These are phyloP conservation scores for Myiagra hebetior DNA, from an alignment of 2,113 vertebrate genomes.

Conservation along the genomic window DNA sequence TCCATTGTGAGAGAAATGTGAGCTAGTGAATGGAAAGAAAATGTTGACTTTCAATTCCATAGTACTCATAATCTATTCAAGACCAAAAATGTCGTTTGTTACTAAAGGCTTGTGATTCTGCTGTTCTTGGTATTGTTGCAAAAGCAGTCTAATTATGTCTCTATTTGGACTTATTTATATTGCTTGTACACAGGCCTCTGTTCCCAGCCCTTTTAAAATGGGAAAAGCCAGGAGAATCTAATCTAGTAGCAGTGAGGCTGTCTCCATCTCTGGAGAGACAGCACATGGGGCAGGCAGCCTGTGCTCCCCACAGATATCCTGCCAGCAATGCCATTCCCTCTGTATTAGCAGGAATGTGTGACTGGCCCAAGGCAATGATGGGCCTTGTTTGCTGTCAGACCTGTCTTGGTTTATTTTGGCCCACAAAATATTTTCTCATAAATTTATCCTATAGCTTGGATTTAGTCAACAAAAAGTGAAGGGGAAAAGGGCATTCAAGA, in stretches of 20 bases:
- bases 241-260: not conserved
- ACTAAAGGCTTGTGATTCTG: not conserved
- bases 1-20: slow-evolving; percentile 38
- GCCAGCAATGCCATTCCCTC: not conserved
- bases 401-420: not conserved
- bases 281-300: not conserved
- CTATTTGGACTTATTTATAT: not conserved
- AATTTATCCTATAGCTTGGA: not conserved
- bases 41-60: slow-evolving; percentile 33
- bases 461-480: not conserved
- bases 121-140: slow-evolving; percentile 27
- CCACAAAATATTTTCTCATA: not conserved
- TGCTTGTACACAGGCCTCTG: not conserved
- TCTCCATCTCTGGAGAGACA: not conserved
- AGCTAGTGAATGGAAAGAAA: slow-evolving; percentile 50
- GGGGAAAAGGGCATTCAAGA: not conserved
- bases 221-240: not conserved
- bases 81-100: slow-evolving; percentile 12
- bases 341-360: not conserved
- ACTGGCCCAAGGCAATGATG: not conserved
- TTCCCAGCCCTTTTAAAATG: not conserved
- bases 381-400: not conserved
- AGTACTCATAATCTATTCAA: slow-evolving; percentile 53
- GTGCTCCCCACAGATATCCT: not conserved
- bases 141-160: slow-evolving; percentile 6